Conservation (phyloP, 2,888 invertebrate genomes). For the Lepidocyrtinus sp. region DNA sequence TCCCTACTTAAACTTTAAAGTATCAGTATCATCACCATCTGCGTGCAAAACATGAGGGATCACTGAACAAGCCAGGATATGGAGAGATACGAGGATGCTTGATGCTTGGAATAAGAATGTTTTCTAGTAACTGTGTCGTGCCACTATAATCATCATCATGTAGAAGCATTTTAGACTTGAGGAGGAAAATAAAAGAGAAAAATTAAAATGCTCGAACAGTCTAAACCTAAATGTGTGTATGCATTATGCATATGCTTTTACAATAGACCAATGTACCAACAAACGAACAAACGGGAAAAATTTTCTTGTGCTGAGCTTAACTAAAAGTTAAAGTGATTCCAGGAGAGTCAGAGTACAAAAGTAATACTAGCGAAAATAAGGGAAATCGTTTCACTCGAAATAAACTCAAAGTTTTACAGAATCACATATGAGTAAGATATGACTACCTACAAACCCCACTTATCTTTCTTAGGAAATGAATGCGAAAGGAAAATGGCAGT, state of each 20-base stretch:
- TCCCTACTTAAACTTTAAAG: slow-evolving; percentile 3
- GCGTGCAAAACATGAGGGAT: slow-evolving; percentile 20
- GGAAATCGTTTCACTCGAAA: not conserved
- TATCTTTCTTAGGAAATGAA: not conserved
- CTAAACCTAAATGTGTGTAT: not conserved
- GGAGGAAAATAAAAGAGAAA: not conserved
- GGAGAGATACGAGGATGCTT: not conserved
- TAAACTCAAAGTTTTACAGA: not conserved
- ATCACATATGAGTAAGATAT: not conserved
- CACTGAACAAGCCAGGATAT: not conserved
- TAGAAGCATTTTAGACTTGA: not conserved
- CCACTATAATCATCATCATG: not conserved
- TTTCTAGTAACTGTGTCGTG: not conserved
- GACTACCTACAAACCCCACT: not conserved
- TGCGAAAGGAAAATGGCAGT: not conserved
- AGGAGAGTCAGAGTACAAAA: too few species aligned
- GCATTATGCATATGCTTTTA: not conserved
- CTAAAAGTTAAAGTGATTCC: too few species aligned
- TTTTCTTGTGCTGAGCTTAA: too few species aligned
- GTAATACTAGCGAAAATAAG: too few species aligned
- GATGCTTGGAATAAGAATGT: not conserved
- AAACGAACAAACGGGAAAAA: not conserved
- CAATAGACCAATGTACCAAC: not conserved
- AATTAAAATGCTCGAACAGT: not conserved
- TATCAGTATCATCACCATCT: slow-evolving; percentile 21